phyloP scores from a whole-genome alignment of 2,113 vertebrate species.

The Rhynchopsitta pachyrhyncha region DNA sequence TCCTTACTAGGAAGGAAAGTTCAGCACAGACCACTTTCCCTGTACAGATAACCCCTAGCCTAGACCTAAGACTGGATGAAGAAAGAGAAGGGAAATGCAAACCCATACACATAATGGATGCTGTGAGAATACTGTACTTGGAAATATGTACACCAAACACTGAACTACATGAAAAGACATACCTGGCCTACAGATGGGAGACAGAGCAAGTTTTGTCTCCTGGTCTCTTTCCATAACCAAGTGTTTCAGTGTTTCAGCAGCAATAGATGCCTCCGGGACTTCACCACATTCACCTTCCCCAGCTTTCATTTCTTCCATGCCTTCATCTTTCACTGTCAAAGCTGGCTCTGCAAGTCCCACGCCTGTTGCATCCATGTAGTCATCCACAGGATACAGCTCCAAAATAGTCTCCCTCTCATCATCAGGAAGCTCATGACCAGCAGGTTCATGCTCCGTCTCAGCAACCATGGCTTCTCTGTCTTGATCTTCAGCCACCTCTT shows the following conservation, averaged over 20 bases:
- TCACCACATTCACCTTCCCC: constrained; percentile 47
- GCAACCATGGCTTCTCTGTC: constrained; percentile 31
- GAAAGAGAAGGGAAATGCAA: background rate
- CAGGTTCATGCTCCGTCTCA: constrained; percentile 22
- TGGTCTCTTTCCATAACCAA: constrained; percentile 61
- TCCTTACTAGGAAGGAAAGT: constrained; percentile 12
- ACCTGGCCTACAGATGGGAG: constrained; percentile 26
- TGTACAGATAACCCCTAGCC: background rate
- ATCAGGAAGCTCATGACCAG: background rate
- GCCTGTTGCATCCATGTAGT: constrained; percentile 52
- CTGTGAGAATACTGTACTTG: background rate
- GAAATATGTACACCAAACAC: background rate
- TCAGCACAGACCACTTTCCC: background rate
- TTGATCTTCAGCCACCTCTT: constrained; percentile 40
- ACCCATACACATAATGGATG: background rate
- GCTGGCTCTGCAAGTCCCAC: constrained; percentile 32
- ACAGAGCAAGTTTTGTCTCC: background rate
- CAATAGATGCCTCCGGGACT: constrained; percentile 7
- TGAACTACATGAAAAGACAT: background rate
- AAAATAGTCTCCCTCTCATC: constrained; percentile 64
- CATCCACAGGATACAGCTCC: constrained; percentile 50
- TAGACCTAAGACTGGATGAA: background rate
- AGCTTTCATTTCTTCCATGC: constrained; percentile 21
- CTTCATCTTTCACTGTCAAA: constrained; percentile 33
- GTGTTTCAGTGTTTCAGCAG: constrained; percentile 63